Evolutionary conservation across 2,797 vertebrate genomes (phyloP).

Genomic region (Schizopygopsis malacanthus): DNA sequence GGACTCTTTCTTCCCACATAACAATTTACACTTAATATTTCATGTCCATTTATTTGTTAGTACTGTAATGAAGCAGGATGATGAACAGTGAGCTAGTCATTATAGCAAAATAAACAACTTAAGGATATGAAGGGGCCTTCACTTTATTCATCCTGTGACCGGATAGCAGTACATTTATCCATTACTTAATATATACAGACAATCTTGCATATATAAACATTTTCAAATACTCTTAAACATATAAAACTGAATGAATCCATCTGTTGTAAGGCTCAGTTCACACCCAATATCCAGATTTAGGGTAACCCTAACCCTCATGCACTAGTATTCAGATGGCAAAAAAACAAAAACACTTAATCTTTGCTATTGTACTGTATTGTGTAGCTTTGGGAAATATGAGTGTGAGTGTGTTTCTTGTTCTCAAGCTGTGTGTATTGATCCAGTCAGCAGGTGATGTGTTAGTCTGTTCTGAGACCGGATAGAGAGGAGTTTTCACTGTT

Average conservation of each 20-base stretch:
- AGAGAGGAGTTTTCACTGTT: constrained; percentile 8
- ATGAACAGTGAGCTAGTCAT: not conserved
- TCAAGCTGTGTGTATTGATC: constrained; percentile 16
- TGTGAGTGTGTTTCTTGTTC: constrained; percentile 14
- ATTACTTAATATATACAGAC: constrained; percentile 1
- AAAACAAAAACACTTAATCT: not conserved
- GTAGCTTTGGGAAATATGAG: not conserved
- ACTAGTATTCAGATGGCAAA: not conserved
- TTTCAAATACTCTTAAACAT: not conserved
- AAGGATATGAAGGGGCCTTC: not conserved
- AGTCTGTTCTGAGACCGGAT: not conserved
- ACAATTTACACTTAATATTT: not conserved
- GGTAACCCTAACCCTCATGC: not conserved
- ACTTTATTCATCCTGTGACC: not conserved
- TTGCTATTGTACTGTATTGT: not conserved
- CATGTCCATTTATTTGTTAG: not conserved
- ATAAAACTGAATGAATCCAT: not conserved
- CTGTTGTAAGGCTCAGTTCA: not conserved
- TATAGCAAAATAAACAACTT: not conserved
- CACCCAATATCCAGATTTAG: not conserved
- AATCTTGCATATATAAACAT: not conserved
- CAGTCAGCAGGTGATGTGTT: not conserved
- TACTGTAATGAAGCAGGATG: not conserved
- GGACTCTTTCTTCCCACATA: not conserved
- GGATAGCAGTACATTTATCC: not conserved